phyloP scores from a whole-genome alignment of 2,113 vertebrate genomes.

The Saguinus imperator region DNA sequence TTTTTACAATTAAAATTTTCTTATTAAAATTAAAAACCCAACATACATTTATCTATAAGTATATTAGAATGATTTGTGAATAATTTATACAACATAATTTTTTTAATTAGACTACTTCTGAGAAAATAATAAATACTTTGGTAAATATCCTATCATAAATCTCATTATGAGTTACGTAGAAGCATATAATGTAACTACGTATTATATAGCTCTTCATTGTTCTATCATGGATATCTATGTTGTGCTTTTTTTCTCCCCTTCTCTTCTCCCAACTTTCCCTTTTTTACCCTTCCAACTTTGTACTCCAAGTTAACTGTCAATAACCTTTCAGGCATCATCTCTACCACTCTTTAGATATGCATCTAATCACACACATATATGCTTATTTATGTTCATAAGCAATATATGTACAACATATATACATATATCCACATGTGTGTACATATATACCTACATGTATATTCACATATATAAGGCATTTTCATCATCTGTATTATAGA shows the following conservation, averaged over 20 bases:
- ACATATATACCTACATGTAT: background rate
- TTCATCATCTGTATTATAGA: background rate
- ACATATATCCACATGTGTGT: background rate
- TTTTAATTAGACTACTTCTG: background rate
- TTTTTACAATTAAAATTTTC: background rate
- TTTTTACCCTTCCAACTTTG: background rate
- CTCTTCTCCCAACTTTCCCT: accelerated
- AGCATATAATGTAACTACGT: background rate
- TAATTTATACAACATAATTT: background rate
- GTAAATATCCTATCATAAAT: background rate
- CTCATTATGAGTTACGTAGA: background rate
- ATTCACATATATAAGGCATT: background rate
- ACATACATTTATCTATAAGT: background rate
- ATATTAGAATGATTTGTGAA: background rate
- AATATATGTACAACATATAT: background rate
- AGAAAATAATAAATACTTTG: background rate
- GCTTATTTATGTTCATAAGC: too few species aligned
- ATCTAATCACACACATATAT: background rate
- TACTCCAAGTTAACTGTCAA: background rate
- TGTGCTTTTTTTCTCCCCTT: background rate
- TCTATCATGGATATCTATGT: background rate
- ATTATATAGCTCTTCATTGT: background rate
- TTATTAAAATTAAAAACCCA: background rate
- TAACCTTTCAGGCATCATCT: background rate
- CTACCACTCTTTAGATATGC: background rate